Evolutionary conservation across 2,888 invertebrate species (phyloP), one percentile per base, ranked within the genome.

Genomic region (Omphaloscelis lunosa): DNA sequence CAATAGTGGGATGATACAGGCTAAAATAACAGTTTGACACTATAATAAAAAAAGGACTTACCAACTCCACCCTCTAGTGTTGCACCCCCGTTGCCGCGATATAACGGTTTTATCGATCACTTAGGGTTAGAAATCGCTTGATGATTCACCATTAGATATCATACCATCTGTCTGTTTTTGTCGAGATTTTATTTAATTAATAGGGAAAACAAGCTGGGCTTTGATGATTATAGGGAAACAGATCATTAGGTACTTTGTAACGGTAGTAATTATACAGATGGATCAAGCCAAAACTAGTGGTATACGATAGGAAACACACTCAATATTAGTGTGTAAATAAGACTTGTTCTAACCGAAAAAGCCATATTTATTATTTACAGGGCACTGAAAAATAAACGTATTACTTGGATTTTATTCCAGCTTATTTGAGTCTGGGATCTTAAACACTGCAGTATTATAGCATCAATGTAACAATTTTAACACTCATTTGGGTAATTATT

Each of bases 91-190:
- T 78, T 84, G 67, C 72, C 34, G 29, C 73, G 66, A 58, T 51
- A 79, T 77, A 87, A 87, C 86, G 86, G 86, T 76, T 87, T 82
- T 87, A 87, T 87, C 84, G 88, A 87, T 87, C 75, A 61, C 27
- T 39, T 39, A 77, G 72, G 80, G 88, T 87, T 77, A 74, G 65
- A 58, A 20, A 51, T 53, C 62, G 65, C 59, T 58, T 62, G 48
- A 69, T 85, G 86, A 83, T 83, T 84, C 72, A 84, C 78, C 41
- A 39, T 67, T 67, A 39, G 68, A 76, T 79, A 86, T 77, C 67
- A 71, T 68, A 56, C 76, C 88, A 86, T 82, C 86, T 87, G 86
- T 76, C 74, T 20, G 80, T 84, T 79, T 84, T 79, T 80, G 73
- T 82, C 12, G 58, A 48, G 79, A 82, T 82, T 82, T 78, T 53